These are phyloP conservation scores for Neogale vison DNA, from an alignment of 2,113 vertebrate species.

Conservation along the genomic window DNA sequence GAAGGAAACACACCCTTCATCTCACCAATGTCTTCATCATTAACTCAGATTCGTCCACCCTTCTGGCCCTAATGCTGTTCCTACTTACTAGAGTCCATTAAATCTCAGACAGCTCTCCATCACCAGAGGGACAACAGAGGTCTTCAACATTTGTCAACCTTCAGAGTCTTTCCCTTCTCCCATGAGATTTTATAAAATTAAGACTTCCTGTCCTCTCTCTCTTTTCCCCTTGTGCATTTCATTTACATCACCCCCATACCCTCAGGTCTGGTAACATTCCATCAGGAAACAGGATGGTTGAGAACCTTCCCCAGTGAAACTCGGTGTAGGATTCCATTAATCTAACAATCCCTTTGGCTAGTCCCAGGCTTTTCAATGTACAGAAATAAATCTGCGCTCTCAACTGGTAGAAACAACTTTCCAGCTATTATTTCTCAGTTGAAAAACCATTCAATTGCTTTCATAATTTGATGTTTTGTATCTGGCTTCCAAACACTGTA, in stretches of 20 bases:
- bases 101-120: background rate
- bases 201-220: background rate
- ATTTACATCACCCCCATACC: background rate
- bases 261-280: background rate
- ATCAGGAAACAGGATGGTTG: background rate
- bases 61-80: background rate
- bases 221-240: background rate
- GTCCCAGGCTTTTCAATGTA: background rate
- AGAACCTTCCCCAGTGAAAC: background rate
- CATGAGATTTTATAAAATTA: background rate
- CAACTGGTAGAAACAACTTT: background rate
- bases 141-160: background rate
- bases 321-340: background rate
- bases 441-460: background rate
- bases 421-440: background rate
- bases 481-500: background rate
- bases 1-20: background rate
- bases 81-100: background rate
- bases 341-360: background rate
- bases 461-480: background rate
- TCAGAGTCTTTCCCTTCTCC: background rate
- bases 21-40: background rate
- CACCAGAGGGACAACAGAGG: background rate
- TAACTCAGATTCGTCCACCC: background rate
- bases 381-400: background rate